A percentile compares a stretch with the other conserved stretches of the same genome.
Conservation (phyloP, 2,113 vertebrate genomes). For the Anguilla japonica region DNA sequence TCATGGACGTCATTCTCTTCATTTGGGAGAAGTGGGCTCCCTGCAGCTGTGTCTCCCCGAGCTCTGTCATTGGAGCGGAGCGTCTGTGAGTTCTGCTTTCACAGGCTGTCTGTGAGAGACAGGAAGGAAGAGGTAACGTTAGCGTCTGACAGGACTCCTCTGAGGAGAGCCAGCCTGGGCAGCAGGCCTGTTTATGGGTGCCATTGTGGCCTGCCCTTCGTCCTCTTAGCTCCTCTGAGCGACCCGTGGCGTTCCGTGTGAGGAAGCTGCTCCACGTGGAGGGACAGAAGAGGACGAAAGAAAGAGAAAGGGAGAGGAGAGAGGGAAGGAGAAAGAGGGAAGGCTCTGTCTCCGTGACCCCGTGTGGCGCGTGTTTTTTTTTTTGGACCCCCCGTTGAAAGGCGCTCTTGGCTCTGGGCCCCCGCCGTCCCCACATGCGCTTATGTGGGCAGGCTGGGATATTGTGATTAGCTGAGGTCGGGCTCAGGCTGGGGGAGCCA, state of each 20-base stretch:
- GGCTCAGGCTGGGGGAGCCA: too few species aligned
- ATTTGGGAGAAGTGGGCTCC: constrained; percentile 64
- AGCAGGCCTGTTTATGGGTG: neutral
- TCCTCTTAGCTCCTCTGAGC: neutral
- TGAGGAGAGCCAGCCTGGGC: neutral
- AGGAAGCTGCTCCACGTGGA: neutral
- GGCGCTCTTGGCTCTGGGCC: too few species aligned
- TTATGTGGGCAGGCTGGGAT: too few species aligned
- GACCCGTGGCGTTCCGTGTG: too few species aligned
- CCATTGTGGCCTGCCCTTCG: too few species aligned
- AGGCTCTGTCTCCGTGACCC: too few species aligned
- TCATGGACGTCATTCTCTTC: constrained; percentile 48
- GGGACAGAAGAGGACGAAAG: neutral
- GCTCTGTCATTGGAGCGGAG: constrained; percentile 57
- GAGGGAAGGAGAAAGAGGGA: neutral
- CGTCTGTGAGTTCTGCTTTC: too few species aligned
- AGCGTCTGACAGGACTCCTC: neutral
- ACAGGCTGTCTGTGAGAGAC: too few species aligned
- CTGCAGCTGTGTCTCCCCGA: constrained; percentile 59
- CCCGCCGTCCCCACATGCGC: too few species aligned
- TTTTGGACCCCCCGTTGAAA: too few species aligned
- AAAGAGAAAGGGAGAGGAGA: neutral
- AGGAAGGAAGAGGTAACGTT: neutral
- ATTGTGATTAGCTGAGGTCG: too few species aligned
- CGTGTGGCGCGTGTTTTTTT: too few species aligned